Percentiles rank a stretch among this genome's conserved stretches.
phyloP scores from a whole-genome alignment of 2,888 invertebrate species.

The Drosophila monieri region DNA sequence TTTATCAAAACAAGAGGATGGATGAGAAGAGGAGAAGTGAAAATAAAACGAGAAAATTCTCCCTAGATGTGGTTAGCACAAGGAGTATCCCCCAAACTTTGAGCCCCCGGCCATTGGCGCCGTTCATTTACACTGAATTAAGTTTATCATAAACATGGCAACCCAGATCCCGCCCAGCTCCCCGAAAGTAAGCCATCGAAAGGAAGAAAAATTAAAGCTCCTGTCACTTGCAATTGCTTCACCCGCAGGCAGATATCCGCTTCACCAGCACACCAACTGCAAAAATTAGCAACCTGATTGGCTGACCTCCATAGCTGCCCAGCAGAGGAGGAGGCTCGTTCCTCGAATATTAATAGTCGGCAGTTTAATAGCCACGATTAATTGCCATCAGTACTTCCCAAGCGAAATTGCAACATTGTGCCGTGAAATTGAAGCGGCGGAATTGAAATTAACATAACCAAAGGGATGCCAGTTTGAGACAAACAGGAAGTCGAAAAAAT shows the following conservation, averaged over 20 bases:
- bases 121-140: constrained; percentile 80
- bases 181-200: constrained; percentile 69
- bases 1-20: constrained; percentile 40
- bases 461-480: constrained; percentile 19
- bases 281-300: constrained; percentile 42
- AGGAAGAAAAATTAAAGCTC: constrained; percentile 79
- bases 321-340: constrained; percentile 37
- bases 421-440: background rate
- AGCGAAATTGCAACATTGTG: background rate
- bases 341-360: constrained; percentile 65
- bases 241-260: constrained; percentile 64
- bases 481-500: constrained; percentile 11
- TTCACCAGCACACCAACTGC: constrained; percentile 48
- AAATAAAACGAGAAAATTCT: constrained; percentile 43
- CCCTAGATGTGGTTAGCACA: constrained; percentile 46
- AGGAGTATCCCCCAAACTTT: constrained; percentile 5
- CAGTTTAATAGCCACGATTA: constrained; percentile 45
- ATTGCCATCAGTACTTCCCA: constrained; percentile 44
- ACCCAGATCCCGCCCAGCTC: constrained; percentile 38
- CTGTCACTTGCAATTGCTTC: constrained; percentile 82
- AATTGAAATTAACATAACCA: constrained; percentile 58
- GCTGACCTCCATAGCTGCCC: constrained; percentile 42
- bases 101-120: constrained; percentile 41
- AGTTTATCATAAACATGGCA: constrained; percentile 73
- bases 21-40: constrained; percentile 1